Evolutionary conservation across 2,888 invertebrate genomes (phyloP).

Genomic region (Unio delphinus): DNA sequence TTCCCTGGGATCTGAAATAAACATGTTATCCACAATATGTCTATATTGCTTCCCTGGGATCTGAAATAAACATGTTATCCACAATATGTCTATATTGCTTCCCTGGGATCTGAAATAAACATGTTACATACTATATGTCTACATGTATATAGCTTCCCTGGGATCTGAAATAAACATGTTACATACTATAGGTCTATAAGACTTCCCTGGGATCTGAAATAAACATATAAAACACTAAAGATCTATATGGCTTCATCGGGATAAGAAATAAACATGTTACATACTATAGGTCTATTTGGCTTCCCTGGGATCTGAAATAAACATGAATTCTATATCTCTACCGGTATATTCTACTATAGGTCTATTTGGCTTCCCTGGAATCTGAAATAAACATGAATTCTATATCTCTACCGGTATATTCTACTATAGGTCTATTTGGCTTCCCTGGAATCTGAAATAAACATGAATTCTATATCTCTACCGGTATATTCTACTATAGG

Average conservation of each 20-base stretch:
- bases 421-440: background rate
- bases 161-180: conserved; percentile 39
- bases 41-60: background rate
- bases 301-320: background rate
- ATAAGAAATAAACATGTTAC: conserved; percentile 36
- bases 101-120: background rate
- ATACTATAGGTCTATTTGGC: background rate
- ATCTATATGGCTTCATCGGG: conserved; percentile 52
- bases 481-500: background rate
- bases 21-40: background rate
- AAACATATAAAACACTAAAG: conserved; percentile 15
- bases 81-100: background rate
- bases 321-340: background rate
- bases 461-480: background rate
- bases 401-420: background rate
- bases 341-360: no score
- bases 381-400: background rate
- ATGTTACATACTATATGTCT: conserved; percentile 53
- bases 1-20: background rate
- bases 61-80: background rate
- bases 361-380: background rate
- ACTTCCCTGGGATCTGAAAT: no score
- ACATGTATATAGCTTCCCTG: conserved; percentile 44
- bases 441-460: background rate
- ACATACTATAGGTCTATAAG: background rate